Conservation (phyloP, 2,113 vertebrate genomes). For the Eulacestoma nigropectus region DNA sequence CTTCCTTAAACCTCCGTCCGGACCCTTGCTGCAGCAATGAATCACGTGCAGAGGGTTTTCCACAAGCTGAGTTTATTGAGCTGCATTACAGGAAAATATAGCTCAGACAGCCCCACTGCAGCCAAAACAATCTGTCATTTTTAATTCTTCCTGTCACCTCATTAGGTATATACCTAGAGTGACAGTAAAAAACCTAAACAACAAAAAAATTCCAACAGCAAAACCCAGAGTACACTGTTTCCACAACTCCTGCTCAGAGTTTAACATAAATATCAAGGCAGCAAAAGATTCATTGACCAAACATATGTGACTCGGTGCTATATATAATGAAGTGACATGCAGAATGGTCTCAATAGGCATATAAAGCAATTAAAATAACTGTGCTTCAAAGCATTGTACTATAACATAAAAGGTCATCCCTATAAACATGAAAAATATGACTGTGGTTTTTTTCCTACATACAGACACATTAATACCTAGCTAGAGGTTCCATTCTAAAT, state of each 20-base stretch:
- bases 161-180: slow-evolving; percentile 58
- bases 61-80: slow-evolving; percentile 63
- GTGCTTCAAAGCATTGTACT: slow-evolving; percentile 58
- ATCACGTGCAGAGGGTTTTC: slow-evolving; percentile 52
- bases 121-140: slow-evolving; percentile 73
- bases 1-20: neutral
- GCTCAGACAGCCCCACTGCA: slow-evolving; percentile 58
- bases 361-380: slow-evolving; percentile 75
- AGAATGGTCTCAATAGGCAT: slow-evolving; percentile 56
- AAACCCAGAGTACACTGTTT: slow-evolving; percentile 7
- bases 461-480: neutral
- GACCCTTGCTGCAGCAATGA: slow-evolving; percentile 19
- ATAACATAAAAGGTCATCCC: slow-evolving; percentile 62
- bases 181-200: slow-evolving; percentile 34
- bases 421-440: slow-evolving; percentile 64
- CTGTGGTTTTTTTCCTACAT: slow-evolving; percentile 34
- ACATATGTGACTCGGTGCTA: slow-evolving; percentile 52
- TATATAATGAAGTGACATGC: slow-evolving; percentile 57
- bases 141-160: slow-evolving; percentile 77
- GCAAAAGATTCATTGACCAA: slow-evolving; percentile 67
- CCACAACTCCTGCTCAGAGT: slow-evolving; percentile 15
- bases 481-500: slow-evolving; percentile 1
- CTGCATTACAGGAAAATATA: slow-evolving; percentile 55
- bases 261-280: slow-evolving; percentile 58
- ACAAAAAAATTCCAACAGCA: neutral